Base-by-base conservation (phyloP, 2,888 invertebrate genomes). In the Trachelus stipa region DNA sequence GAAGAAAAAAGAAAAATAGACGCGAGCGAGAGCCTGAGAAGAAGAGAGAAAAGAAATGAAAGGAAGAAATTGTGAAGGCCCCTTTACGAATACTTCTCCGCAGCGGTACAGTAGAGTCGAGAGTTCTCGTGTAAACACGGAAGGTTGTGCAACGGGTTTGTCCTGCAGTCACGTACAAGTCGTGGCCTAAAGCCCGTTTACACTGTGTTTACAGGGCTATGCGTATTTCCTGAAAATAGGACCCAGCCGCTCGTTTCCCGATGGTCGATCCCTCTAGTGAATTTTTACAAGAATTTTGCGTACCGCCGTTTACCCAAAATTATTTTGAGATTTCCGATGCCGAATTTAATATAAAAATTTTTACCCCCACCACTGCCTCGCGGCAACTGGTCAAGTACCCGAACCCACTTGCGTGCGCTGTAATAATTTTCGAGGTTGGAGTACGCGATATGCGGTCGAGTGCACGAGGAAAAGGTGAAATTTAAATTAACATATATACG, bases 101-200 rank as follows among this genome's bases (percentile, higher is more conserved):
- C 40, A 23, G 40, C 40, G 23, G 40, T 56, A 56, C 2, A 6
- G 40, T 23, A 56, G 2, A 56, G 40, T 56, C 23, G 23, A 56
- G 23, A 56, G 40, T 23, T 74, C 34, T 11, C 74, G 69, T 34
- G 74, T 77, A 74, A 77, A 77, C 74, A 77, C 69, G 74, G 56
- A 74, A 77, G 73, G 74, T 77, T 77, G 77, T 23, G 77, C 74
- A 77, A 77, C 69, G 23, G 12, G 74, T 74, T 77, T 74, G 35
- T 73, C 56, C 74, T 74, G 68, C 68, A 68, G 77, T 77, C 77
- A 77, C 77, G 77, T 77, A 74, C 68, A 12, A 33, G 40, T 56
- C 40, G 23, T 56, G 40, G 40, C 40, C 23, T 56, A 56, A 56
- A 56, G 40, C 40, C 40, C 40, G 40, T 56, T 56, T 56, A 56